Conservation (phyloP, 2,113 vertebrate genomes). For the Phaetusa simplex region DNA sequence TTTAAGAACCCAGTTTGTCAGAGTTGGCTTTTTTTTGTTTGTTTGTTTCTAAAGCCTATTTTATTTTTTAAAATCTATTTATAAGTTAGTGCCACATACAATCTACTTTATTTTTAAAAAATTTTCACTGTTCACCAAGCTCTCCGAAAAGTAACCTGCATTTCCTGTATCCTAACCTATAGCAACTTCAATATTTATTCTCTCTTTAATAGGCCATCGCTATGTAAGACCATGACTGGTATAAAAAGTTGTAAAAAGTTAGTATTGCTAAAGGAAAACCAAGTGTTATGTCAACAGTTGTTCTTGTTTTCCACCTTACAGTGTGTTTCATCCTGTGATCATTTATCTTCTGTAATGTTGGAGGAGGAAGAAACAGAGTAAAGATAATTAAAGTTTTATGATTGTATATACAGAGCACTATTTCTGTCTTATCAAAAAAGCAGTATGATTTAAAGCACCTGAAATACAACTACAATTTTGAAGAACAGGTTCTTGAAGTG, state of each 20-base stretch:
- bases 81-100: not conserved
- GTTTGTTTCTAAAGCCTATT: not conserved
- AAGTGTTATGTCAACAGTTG: not conserved
- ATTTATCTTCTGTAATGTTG: not conserved
- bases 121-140: not conserved
- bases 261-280: too few relatives aligned
- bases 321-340: not conserved
- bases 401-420: not conserved
- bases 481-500: not conserved
- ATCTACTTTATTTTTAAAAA: not conserved
- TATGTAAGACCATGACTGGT: not conserved
- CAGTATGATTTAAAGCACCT: not conserved
- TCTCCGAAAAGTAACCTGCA: not conserved
- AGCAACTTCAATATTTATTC: not conserved
- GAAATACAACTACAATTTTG: not conserved
- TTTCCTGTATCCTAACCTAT: not conserved
- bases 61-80: not conserved
- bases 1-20: not conserved
- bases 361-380: not conserved
- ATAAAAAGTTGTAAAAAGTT: not conserved
- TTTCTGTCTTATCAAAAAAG: not conserved
- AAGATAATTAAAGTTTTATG: not conserved
- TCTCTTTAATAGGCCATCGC: not conserved
- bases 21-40: not conserved
- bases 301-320: not conserved